These are phyloP conservation scores for Xenops minutus DNA, from an alignment of 2,797 vertebrate species.

Conservation along the genomic window DNA sequence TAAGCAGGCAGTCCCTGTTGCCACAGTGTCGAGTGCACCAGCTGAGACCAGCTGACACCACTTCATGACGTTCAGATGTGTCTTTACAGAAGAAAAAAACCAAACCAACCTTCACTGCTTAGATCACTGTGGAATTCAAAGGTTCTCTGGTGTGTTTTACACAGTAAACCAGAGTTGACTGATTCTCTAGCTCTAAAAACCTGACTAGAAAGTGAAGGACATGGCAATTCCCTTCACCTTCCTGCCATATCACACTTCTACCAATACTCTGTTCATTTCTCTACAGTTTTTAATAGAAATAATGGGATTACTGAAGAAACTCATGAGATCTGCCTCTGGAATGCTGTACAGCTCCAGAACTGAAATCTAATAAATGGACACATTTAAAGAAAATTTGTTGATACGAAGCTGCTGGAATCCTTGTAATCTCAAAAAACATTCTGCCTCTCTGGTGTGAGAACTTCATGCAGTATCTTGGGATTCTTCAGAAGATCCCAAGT, in stretches of 20 bases:
- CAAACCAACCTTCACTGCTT: not conserved
- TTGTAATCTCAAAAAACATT: not conserved
- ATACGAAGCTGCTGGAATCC: not conserved
- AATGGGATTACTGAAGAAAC: not conserved
- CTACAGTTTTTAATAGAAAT: not conserved
- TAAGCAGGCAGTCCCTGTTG: not conserved
- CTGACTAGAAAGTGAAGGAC: not conserved
- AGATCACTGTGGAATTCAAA: not conserved
- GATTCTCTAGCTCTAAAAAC: not conserved
- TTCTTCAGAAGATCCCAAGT: slow-evolving; percentile 16
- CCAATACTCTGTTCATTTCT: not conserved
- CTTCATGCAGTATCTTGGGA: not conserved
- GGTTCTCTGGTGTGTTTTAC: not conserved
- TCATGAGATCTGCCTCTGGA: not conserved
- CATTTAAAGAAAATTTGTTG: not conserved
- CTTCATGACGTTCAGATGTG: not conserved
- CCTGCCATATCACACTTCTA: not conserved
- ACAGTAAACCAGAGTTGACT: not conserved
- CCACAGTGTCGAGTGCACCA: not conserved
- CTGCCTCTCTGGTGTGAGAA: not conserved
- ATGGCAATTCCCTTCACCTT: not conserved
- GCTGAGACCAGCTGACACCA: not conserved
- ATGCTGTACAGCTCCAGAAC: not conserved
- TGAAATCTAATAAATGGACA: not conserved
- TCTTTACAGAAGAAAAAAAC: not conserved